A percentile compares a stretch with the other conserved stretches of the same genome.
These are phyloP conservation scores for Pollenia angustigena DNA, from an alignment of 2,888 invertebrate genomes.

Conservation along the genomic window DNA sequence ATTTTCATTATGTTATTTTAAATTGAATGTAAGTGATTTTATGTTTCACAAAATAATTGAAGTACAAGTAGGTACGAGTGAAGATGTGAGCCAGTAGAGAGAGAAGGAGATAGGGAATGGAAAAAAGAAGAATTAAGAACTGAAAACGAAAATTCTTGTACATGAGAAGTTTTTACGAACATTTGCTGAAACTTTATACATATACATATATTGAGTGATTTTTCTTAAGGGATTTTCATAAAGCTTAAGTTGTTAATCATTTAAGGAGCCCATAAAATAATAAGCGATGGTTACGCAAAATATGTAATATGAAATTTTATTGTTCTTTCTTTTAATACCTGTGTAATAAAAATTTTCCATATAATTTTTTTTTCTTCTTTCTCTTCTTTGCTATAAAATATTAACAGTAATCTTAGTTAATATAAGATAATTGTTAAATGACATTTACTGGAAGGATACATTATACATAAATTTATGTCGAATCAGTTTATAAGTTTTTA, in stretches of 20 bases:
- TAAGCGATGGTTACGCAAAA: constrained; percentile 4
- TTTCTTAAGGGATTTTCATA: constrained; percentile 55
- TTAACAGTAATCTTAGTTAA: background rate
- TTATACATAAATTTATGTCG: too few relatives aligned
- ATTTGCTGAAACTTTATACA: background rate
- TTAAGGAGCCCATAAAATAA: constrained; percentile 51
- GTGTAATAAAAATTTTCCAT: constrained; percentile 41
- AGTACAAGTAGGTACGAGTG: constrained; percentile 39
- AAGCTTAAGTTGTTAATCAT: constrained; percentile 63
- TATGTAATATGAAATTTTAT: constrained; percentile 34
- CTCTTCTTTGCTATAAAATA: background rate
- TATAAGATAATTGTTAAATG: background rate
- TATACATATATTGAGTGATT: constrained; percentile 25
- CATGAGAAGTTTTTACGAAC: background rate
- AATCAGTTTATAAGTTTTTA: too few relatives aligned
- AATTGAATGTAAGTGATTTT: constrained; percentile 73
- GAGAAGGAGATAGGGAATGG: background rate
- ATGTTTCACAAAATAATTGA: constrained; percentile 68
- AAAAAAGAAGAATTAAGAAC: constrained; percentile 11
- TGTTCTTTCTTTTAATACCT: constrained; percentile 12
- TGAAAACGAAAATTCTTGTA: background rate
- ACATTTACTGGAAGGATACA: too few relatives aligned
- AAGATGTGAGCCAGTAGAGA: constrained; percentile 9
- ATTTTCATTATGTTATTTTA: constrained; percentile 73
- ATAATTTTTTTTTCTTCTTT: constrained; percentile 3